These are phyloP conservation scores for Perognathus longimembris DNA, from an alignment of 2,113 vertebrate genomes.

Conservation along the genomic window DNA sequence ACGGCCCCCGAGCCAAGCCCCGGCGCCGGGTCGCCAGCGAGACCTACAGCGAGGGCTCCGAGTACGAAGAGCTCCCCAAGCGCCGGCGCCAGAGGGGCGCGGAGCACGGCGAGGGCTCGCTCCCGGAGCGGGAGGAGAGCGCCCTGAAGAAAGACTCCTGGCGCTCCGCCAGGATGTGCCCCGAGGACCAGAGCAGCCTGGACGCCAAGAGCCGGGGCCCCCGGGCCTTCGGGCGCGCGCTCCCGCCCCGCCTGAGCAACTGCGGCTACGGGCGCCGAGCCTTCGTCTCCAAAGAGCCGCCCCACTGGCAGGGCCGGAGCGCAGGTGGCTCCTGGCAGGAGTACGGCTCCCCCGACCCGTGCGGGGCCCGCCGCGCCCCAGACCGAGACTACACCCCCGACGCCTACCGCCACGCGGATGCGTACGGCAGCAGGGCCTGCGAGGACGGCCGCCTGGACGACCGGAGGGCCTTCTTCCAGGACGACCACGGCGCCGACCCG, in stretches of 20 bases:
- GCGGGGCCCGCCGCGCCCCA: slow-evolving; percentile 86
- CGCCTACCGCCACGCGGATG: slow-evolving; percentile 87
- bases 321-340: slow-evolving; percentile 89
- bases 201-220: slow-evolving; percentile 89
- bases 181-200: slow-evolving; percentile 88
- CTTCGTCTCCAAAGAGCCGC: slow-evolving; percentile 90
- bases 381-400: slow-evolving; percentile 92
- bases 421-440: slow-evolving; percentile 89
- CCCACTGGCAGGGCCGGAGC: slow-evolving; percentile 92
- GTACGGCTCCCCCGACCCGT: slow-evolving; percentile 85
- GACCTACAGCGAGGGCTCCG: slow-evolving; percentile 96
- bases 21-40: slow-evolving; percentile 95
- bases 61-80: slow-evolving; percentile 97
- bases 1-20: slow-evolving; percentile 92
- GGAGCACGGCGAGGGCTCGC: slow-evolving; percentile 87
- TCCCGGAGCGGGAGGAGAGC: slow-evolving; percentile 85
- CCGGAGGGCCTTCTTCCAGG: slow-evolving; percentile 86
- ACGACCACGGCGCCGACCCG: slow-evolving; percentile 88
- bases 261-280: slow-evolving; percentile 89
- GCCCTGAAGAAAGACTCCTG: slow-evolving; percentile 93
- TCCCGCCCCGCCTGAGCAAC: slow-evolving; percentile 95
- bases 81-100: slow-evolving; percentile 93
- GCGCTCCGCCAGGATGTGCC: slow-evolving; percentile 94
- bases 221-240: slow-evolving; percentile 90
- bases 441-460: slow-evolving; percentile 92